Evolutionary conservation across 2,888 invertebrate species (phyloP).

Genomic region (Tenthredo scrophulariae): DNA sequence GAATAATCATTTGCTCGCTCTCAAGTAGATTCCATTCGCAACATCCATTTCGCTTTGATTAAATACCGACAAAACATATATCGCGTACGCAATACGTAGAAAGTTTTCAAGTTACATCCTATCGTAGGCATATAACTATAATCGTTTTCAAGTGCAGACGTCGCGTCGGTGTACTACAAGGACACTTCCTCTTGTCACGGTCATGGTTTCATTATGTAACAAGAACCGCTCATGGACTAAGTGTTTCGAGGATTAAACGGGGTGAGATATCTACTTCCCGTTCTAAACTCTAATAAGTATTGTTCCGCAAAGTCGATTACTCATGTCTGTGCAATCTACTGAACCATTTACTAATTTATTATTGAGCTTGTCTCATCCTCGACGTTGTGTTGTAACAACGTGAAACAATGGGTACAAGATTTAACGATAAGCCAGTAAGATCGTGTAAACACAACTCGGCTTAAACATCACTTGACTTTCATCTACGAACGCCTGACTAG

Average conservation of each 20-base stretch:
- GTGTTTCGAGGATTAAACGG: background rate
- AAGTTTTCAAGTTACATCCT: conserved; percentile 31
- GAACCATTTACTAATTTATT: background rate
- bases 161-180: conserved; percentile 23
- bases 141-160: conserved; percentile 3
- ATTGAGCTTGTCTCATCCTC: background rate
- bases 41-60: conserved; percentile 1
- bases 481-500: background rate
- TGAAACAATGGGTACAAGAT: background rate
- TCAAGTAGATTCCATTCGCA: background rate
- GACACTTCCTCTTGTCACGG: conserved; percentile 39
- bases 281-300: background rate
- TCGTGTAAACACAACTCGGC: background rate
- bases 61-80: conserved; percentile 8
- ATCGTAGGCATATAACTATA: background rate
- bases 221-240: background rate
- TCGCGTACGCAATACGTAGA: conserved; percentile 22
- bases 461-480: background rate
- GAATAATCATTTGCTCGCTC: background rate
- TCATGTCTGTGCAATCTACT: background rate
- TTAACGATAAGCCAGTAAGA: background rate
- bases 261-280: background rate
- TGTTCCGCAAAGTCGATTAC: background rate
- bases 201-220: conserved; percentile 30
- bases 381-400: background rate